phyloP scores from a whole-genome alignment of 2,888 invertebrate species.

The Campoplex nolae region DNA sequence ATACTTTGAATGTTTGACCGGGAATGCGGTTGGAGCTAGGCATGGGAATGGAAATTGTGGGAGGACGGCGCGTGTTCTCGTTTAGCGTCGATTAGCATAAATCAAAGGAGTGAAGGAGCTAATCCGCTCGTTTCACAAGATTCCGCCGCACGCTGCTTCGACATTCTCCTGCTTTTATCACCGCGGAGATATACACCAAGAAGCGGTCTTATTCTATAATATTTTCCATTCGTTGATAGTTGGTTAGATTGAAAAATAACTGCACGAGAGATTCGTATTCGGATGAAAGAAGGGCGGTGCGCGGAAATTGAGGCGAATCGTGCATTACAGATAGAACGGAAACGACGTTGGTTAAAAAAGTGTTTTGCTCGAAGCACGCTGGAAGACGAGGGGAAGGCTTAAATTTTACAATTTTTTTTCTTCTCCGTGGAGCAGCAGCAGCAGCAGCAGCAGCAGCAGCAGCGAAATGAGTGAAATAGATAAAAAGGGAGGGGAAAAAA shows the following conservation, averaged over 20 bases:
- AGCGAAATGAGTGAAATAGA: too few species aligned
- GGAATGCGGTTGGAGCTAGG: background rate
- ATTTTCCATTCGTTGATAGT: background rate
- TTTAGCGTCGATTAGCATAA: constrained; percentile 66
- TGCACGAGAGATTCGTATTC: too few species aligned
- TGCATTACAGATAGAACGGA: background rate
- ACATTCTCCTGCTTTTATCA: background rate
- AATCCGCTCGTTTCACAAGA: background rate
- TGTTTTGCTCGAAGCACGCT: too few species aligned
- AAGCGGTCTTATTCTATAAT: background rate
- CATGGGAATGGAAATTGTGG: background rate
- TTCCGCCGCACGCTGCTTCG: background rate
- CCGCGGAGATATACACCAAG: background rate
- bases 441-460: too few species aligned
- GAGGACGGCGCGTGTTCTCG: constrained; percentile 57
- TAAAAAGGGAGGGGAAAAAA: too few species aligned
- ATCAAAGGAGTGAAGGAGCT: constrained; percentile 47
- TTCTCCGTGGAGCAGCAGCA: too few species aligned
- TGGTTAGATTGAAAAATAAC: background rate
- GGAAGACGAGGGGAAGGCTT: too few species aligned
- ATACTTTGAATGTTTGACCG: background rate
- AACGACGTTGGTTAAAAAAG: background rate
- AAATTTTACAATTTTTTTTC: too few species aligned
- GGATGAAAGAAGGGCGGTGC: background rate
- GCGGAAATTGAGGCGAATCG: too few species aligned